Evolutionary conservation across 2,888 invertebrate genomes (phyloP), one percentile per base, ranked within the genome.

Genomic region (Melinaea menophilus): DNA sequence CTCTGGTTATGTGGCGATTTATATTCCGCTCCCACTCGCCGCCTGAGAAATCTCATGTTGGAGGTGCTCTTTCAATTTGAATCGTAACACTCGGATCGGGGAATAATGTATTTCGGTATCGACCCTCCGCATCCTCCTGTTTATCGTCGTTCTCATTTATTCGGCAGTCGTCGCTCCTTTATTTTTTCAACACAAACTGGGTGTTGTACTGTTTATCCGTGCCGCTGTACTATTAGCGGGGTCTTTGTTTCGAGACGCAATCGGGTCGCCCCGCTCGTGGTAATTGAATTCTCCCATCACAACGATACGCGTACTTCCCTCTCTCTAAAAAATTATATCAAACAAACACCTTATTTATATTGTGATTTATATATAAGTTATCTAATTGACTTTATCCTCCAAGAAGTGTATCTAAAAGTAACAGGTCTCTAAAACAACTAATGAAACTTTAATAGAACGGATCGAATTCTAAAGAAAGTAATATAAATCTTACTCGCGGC

Each of bases 41-140:
- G 89, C 81, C 90, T 86, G 85, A 90, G 88, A 89, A 90, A 90
- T 90, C 90, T 90, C 88, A 87, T 89, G 90, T 90, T 86, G 87
- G 85, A 88, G 89, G 89, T 89, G 90, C 90, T 90, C 90, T 90
- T 90, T 90, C 90, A 90, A 90, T 90, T 90, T 90, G 90, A 90
- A 90, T 89, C 90, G 90, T 89, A 90, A 90, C 90, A 88, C 88
- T 90, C 86, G 86, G 88, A 88, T 89, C 90, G 89, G 88, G 85
- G 88, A 88, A 89, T 90, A 90, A 90, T 89, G 90, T 90, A 90
- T 90, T 88, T 89, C 86, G 90, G 85, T 90, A 90, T 89, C 88
- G 90, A 89, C 89, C 90, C 88, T 86, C 85, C 86, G 88, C 86
- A 89, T 90, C 89, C 87, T 88, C 85, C 87, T 88, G 89, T 90